Conservation (phyloP, 1,140 invertebrate species). For the Centruroides vittatus region DNA sequence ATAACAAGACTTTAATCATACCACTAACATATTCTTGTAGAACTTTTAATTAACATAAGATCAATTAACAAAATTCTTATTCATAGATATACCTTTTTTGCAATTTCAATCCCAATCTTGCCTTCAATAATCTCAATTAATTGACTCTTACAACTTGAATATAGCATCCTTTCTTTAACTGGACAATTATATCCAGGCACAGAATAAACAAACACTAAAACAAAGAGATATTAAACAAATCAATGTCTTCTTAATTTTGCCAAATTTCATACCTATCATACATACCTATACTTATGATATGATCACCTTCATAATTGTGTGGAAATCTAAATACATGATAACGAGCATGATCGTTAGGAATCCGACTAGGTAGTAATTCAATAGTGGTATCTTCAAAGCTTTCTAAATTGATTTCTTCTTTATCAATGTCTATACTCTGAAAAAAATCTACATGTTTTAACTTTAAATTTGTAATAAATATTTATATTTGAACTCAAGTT, state of each 20-base stretch:
- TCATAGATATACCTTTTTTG: slow-evolving; percentile 58
- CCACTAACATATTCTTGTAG: too few species aligned
- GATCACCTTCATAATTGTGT: slow-evolving; percentile 84
- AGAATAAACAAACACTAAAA: slow-evolving; percentile 91
- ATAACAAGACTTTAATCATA: too few species aligned
- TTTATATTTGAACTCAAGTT: background rate
- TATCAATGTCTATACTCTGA: slow-evolving; percentile 42
- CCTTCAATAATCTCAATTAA: slow-evolving; percentile 60
- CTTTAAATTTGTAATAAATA: background rate
- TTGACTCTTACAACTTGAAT: slow-evolving; percentile 88
- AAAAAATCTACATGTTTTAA: slow-evolving; percentile 20
- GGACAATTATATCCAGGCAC: slow-evolving; percentile 90
- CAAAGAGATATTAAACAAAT: too few species aligned
- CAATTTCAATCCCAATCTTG: slow-evolving; percentile 48
- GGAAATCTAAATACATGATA: slow-evolving; percentile 87
- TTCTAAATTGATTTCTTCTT: slow-evolving; percentile 61
- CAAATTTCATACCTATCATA: slow-evolving; percentile 5
- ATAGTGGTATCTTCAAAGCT: slow-evolving; percentile 43
- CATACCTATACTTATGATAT: slow-evolving; percentile 62
- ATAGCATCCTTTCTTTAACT: slow-evolving; percentile 94
- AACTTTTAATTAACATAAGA: too few species aligned
- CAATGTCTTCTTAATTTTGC: too few species aligned
- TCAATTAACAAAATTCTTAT: too few species aligned
- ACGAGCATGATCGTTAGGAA: slow-evolving; percentile 68
- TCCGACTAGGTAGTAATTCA: slow-evolving; percentile 49